These are phyloP conservation scores for Cantharis rufa DNA, from an alignment of 2,888 invertebrate species.

Conservation along the genomic window DNA sequence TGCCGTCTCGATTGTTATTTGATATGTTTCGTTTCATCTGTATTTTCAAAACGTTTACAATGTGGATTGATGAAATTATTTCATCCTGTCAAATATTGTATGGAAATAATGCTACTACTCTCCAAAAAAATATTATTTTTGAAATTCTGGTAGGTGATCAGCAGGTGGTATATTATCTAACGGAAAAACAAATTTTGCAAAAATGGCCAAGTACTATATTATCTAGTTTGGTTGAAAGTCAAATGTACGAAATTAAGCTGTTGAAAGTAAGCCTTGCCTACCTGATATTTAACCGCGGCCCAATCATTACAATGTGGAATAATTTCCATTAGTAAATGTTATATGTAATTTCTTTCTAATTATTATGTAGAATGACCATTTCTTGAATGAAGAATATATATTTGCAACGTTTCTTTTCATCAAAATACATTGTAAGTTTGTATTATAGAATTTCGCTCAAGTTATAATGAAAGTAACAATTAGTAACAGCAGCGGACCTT, in stretches of 20 bases:
- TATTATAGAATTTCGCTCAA: conserved; percentile 6
- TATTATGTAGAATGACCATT: background rate
- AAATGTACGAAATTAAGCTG: too few relatives aligned
- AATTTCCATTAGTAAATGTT: too few relatives aligned
- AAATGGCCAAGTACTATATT: too few relatives aligned
- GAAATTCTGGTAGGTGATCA: background rate
- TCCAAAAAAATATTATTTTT: background rate
- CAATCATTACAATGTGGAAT: too few relatives aligned
- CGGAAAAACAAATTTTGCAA: too few relatives aligned
- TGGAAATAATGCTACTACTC: background rate
- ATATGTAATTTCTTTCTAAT: too few relatives aligned
- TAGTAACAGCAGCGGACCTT: conserved; percentile 26
- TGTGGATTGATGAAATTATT: conserved; percentile 25
- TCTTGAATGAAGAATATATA: background rate
- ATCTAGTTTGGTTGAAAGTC: too few relatives aligned
- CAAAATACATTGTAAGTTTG: background rate
- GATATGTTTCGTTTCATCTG: conserved; percentile 20
- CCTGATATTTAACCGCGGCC: too few relatives aligned
- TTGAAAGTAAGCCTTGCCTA: too few relatives aligned
- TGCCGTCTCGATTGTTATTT: conserved; percentile 21
- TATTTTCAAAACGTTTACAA: conserved; percentile 13
- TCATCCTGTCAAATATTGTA: conserved; percentile 18
- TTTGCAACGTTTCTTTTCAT: background rate
- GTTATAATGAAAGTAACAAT: conserved; percentile 21
- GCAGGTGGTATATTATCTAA: too few relatives aligned